A percentile compares a stretch with the other conserved stretches of the same genome.
These are phyloP conservation scores for Macrostomum lignano DNA, from an alignment of 1,140 invertebrate genomes.

Conservation along the genomic window DNA sequence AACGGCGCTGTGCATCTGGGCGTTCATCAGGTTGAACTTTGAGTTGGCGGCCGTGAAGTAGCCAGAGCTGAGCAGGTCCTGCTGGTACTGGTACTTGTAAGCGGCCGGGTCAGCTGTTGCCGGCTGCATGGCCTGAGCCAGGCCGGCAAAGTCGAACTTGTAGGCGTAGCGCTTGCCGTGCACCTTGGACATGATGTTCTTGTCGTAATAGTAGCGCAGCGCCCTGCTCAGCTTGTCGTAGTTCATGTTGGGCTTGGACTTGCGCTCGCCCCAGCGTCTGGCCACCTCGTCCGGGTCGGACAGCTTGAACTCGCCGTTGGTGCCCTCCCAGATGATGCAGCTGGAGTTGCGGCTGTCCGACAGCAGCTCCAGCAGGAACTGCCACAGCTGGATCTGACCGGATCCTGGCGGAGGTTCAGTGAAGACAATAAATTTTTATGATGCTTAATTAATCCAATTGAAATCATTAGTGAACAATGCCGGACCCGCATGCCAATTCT, in stretches of 20 bases:
- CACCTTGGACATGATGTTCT: slow-evolving; percentile 36
- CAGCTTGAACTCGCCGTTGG: slow-evolving; percentile 59
- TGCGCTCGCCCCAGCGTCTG: slow-evolving; percentile 76
- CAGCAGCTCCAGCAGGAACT: slow-evolving; percentile 67
- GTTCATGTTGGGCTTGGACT: slow-evolving; percentile 98
- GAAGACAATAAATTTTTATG: no score
- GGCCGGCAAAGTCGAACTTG: slow-evolving; percentile 44
- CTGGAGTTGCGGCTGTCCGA: slow-evolving; percentile 24
- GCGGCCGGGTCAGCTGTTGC: slow-evolving; percentile 44
- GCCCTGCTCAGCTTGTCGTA: slow-evolving; percentile 91
- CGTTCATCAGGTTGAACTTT: no score
- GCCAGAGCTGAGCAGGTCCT: slow-evolving; percentile 37
- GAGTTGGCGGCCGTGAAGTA: no score
- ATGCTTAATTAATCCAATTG: no score
- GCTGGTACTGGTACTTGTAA: slow-evolving; percentile 58
- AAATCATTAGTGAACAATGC: no score
- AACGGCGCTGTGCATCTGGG: no score
- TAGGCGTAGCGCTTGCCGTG: slow-evolving; percentile 63
- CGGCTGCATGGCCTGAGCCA: slow-evolving; percentile 56
- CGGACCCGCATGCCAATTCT: no score
- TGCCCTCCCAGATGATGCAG: slow-evolving; percentile 8
- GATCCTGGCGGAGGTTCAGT: slow-evolving; percentile 41
- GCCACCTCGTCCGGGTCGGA: slow-evolving; percentile 91
- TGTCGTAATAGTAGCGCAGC: slow-evolving; percentile 48
- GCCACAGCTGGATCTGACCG: slow-evolving; percentile 82